Percentiles rank a stretch among this genome's conserved stretches.
Evolutionary conservation across 1,140 invertebrate genomes (phyloP).

Genomic region (Melitaea cinxia): DNA sequence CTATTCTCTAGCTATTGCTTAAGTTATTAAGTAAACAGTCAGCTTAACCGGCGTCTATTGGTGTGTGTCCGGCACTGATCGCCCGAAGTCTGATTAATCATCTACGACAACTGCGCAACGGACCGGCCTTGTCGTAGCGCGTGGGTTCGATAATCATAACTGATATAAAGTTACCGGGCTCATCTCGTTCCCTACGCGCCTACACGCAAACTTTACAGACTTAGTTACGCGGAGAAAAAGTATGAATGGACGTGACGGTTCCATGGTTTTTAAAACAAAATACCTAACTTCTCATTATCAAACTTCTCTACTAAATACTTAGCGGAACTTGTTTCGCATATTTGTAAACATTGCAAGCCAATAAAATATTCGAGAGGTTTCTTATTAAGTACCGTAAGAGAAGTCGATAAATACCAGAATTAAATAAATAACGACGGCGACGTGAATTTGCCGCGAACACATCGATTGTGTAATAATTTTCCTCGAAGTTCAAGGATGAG

Average conservation of each 20-base stretch:
- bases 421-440: slow-evolving; percentile 24
- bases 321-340: neutral
- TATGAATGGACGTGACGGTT: neutral
- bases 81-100: slow-evolving; percentile 71
- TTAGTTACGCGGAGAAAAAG: slow-evolving; percentile 47
- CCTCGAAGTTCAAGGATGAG: slow-evolving; percentile 31
- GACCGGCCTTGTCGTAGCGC: slow-evolving; percentile 64
- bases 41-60: slow-evolving; percentile 27
- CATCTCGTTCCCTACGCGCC: slow-evolving; percentile 51
- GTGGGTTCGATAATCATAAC: slow-evolving; percentile 71
- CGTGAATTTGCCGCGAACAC: slow-evolving; percentile 10
- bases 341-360: neutral
- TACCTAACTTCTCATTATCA: neutral
- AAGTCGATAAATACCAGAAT: slow-evolving; percentile 19
- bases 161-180: slow-evolving; percentile 56
- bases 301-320: too few species aligned
- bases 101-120: slow-evolving; percentile 74
- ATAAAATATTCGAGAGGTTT: slow-evolving; percentile 12
- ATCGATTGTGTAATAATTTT: slow-evolving; percentile 25
- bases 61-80: slow-evolving; percentile 72
- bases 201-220: slow-evolving; percentile 22
- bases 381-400: slow-evolving; percentile 1
- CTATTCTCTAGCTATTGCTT: slow-evolving; percentile 3
- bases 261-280: neutral
- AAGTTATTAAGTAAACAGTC: slow-evolving; percentile 3